A percentile compares a stretch with the other conserved stretches of the same genome.
These are phyloP conservation scores for Parnassius glacialis DNA, from an alignment of 2,888 invertebrate species.

Conservation along the genomic window DNA sequence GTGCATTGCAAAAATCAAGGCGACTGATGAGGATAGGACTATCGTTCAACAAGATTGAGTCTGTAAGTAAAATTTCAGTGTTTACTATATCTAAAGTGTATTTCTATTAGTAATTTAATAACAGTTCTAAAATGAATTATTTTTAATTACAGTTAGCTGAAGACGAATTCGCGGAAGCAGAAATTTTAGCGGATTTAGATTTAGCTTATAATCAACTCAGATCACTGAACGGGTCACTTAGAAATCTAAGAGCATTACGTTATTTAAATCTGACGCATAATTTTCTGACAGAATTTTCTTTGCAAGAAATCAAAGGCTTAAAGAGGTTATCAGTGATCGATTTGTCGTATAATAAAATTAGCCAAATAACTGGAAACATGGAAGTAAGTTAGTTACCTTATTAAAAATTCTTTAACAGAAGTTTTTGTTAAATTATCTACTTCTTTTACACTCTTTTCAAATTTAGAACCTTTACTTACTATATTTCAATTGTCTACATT, in stretches of 20 bases:
- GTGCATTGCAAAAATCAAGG: conserved; percentile 85
- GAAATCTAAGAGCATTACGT: conserved; percentile 84
- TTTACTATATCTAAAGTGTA: background rate
- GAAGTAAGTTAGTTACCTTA: conserved; percentile 73
- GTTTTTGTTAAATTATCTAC: too few relatives aligned
- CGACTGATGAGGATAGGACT: conserved; percentile 84
- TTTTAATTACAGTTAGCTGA: conserved; percentile 79
- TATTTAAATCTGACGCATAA: conserved; percentile 89
- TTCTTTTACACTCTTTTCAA: too few relatives aligned
- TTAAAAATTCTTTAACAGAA: background rate
- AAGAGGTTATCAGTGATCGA: conserved; percentile 86
- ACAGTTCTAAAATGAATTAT: background rate
- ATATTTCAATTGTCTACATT: too few relatives aligned
- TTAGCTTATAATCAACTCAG: conserved; percentile 87
- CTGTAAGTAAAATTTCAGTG: conserved; percentile 70
- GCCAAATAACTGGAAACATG: conserved; percentile 83
- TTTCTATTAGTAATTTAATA: background rate
- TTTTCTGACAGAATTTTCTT: conserved; percentile 87
- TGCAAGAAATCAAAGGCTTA: conserved; percentile 89
- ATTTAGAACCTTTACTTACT: too few relatives aligned
- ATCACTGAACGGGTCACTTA: conserved; percentile 86
- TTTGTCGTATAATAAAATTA: conserved; percentile 88
- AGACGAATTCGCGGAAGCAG: conserved; percentile 88
- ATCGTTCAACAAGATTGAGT: conserved; percentile 87
- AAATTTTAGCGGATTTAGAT: conserved; percentile 84